Conservation (phyloP, 2,113 vertebrate genomes). For the Chlamydotis undulata region DNA sequence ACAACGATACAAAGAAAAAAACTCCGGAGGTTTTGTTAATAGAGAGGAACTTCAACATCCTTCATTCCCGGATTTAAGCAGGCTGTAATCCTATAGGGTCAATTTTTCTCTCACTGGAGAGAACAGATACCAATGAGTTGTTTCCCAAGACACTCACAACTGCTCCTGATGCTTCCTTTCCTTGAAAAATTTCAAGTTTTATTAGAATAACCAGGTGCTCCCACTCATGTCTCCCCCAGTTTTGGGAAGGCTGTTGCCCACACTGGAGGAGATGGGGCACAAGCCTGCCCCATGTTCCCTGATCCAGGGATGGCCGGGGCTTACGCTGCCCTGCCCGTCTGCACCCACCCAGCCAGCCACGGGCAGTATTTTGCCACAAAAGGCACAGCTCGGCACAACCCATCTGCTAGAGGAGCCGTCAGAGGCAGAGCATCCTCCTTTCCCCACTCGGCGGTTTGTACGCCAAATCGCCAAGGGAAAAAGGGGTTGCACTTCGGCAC, state of each 20-base stretch:
- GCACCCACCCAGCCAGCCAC: accelerated
- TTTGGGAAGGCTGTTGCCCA: neutral
- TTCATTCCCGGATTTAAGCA: neutral
- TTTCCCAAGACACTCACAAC: neutral
- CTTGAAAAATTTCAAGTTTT: neutral
- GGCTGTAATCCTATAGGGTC: slow-evolving; percentile 29
- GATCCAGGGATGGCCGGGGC: accelerated
- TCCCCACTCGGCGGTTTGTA: accelerated
- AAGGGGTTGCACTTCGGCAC: neutral
- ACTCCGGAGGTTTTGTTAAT: slow-evolving; percentile 45
- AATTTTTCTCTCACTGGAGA: neutral
- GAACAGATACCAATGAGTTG: neutral
- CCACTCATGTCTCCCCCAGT: neutral
- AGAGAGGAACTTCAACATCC: slow-evolving; percentile 35
- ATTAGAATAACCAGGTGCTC: neutral
- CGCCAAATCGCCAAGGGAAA: neutral
- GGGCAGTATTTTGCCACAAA: neutral
- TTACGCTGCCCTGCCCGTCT: neutral
- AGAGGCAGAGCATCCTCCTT: neutral
- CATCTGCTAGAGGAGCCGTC: neutral
- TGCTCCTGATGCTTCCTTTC: neutral
- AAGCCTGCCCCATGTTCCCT: accelerated
- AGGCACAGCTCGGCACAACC: neutral
- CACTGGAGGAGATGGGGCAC: accelerated
- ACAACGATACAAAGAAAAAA: neutral